phyloP scores from a whole-genome alignment of 2,797 vertebrate species.

The Craterocephalus amniculus region DNA sequence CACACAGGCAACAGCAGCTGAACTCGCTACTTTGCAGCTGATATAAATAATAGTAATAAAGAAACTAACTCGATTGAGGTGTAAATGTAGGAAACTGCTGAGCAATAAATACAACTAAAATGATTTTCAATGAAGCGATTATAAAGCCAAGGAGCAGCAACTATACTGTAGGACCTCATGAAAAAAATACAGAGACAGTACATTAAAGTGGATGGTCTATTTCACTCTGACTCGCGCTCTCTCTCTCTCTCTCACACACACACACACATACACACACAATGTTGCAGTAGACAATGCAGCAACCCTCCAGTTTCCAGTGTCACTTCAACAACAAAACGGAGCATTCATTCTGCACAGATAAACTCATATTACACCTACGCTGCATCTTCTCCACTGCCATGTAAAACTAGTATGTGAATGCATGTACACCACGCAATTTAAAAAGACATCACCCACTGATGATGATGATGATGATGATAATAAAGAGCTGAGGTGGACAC shows the following conservation, averaged over 20 bases:
- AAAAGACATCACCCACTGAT: slow-evolving; percentile 1
- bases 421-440: neutral
- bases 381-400: slow-evolving; percentile 9
- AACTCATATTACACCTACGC: slow-evolving; percentile 23
- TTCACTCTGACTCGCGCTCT: neutral
- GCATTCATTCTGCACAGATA: slow-evolving; percentile 15
- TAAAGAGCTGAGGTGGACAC: neutral
- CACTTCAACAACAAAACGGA: slow-evolving; percentile 41
- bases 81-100: slow-evolving; percentile 9
- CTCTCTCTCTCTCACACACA: neutral
- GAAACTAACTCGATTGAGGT: slow-evolving; percentile 1
- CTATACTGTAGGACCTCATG: slow-evolving; percentile 26
- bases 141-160: slow-evolving; percentile 8
- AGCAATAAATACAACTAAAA: slow-evolving; percentile 26
- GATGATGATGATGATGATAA: neutral
- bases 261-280: neutral
- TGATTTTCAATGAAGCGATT: slow-evolving; percentile 15
- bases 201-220: slow-evolving; percentile 34
- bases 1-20: neutral
- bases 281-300: slow-evolving; percentile 60
- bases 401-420: neutral
- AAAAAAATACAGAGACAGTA: slow-evolving; percentile 19
- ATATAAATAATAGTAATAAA: slow-evolving; percentile 20
- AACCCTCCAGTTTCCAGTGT: slow-evolving; percentile 47
- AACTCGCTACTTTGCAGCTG: slow-evolving; percentile 9